Conservation (phyloP, 2,113 vertebrate species). For the Vulpes ferrilata region DNA sequence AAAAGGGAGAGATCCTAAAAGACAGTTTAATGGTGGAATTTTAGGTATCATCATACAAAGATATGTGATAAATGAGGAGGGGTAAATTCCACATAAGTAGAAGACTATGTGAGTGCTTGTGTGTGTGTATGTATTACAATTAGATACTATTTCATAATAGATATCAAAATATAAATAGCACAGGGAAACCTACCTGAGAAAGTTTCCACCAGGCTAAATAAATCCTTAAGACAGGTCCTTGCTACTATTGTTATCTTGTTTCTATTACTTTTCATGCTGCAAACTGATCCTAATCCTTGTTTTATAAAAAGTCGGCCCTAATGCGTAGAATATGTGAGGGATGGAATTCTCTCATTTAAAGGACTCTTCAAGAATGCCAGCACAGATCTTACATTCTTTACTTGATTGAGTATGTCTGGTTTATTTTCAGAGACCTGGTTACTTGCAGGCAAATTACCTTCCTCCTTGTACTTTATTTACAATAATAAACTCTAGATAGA, state of each 20-base stretch:
- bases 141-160: neutral
- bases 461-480: neutral
- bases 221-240: neutral
- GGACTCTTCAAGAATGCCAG: neutral
- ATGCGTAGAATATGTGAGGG: neutral
- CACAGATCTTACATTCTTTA: neutral
- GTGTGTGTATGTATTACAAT: neutral
- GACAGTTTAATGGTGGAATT: neutral
- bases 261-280: neutral
- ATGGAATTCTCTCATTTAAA: neutral
- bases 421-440: neutral
- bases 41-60: neutral
- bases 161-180: neutral
- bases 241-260: neutral
- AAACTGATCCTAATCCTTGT: slow-evolving; percentile 1
- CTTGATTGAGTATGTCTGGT: neutral
- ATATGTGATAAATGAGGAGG: neutral
- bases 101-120: neutral
- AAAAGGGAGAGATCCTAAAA: neutral
- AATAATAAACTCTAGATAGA: neutral
- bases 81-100: neutral
- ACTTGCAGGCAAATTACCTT: neutral
- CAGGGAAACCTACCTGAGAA: neutral
- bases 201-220: neutral
- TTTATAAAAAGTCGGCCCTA: neutral